These are phyloP conservation scores for Apogon hyalosoma DNA, from an alignment of 2,797 vertebrate species.

Conservation along the genomic window DNA sequence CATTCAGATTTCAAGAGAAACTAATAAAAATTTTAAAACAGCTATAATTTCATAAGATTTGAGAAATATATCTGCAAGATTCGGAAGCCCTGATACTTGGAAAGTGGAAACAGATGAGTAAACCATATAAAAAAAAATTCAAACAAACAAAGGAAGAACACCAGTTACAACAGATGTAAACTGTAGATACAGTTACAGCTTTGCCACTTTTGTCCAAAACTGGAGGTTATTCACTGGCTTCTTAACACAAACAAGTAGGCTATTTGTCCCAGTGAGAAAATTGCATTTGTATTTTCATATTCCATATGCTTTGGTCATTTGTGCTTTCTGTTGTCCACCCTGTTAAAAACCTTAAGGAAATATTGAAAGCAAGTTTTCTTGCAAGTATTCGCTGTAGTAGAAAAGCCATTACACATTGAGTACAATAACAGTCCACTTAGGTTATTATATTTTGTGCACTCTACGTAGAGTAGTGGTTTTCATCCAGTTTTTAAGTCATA, in stretches of 20 bases:
- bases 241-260: too few species aligned
- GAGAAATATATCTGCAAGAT: neutral
- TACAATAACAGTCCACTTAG: constrained; percentile 9
- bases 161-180: constrained; percentile 4
- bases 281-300: neutral
- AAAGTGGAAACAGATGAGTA: constrained; percentile 13
- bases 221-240: constrained; percentile 1
- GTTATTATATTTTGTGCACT: constrained; percentile 26
- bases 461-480: constrained; percentile 66
- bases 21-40: neutral
- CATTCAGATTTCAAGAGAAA: constrained; percentile 5
- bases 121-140: constrained; percentile 1
- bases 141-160: constrained; percentile 5
- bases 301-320: constrained; percentile 16
- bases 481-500: constrained; percentile 61
- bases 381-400: constrained; percentile 6
- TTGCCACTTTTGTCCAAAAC: constrained; percentile 8
- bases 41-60: neutral
- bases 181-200: neutral
- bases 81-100: neutral
- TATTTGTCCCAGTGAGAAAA: too few species aligned
- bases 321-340: neutral
- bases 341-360: constrained; percentile 20
- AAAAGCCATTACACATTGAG: neutral
- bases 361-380: constrained; percentile 8